These are phyloP conservation scores for Tiaroga cobitis DNA, from an alignment of 2,797 vertebrate genomes.

Conservation along the genomic window DNA sequence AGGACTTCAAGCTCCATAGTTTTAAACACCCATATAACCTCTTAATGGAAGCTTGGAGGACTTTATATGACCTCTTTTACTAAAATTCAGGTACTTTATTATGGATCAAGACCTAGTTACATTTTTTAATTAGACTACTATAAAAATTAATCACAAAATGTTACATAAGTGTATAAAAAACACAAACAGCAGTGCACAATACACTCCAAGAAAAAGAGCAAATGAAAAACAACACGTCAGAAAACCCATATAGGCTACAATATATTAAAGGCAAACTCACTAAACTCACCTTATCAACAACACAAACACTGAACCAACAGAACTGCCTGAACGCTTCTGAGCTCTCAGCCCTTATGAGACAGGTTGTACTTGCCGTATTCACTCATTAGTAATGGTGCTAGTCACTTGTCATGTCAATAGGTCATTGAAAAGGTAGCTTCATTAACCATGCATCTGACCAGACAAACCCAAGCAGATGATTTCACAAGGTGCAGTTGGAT, in stretches of 20 bases:
- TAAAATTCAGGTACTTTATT: background rate
- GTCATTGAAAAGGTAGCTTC: background rate
- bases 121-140: background rate
- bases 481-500: background rate
- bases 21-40: background rate
- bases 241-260: background rate
- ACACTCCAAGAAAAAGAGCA: background rate
- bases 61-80: background rate
- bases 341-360: background rate
- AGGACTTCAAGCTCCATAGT: background rate
- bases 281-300: background rate
- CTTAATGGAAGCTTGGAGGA: background rate
- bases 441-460: background rate
- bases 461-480: background rate
- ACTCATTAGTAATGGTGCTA: background rate
- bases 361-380: background rate
- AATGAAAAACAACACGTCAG: background rate
- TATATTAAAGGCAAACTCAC: background rate
- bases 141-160: background rate
- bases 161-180: background rate
- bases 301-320: background rate
- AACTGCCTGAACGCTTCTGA: background rate
- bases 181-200: conserved; percentile 1
- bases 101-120: background rate
- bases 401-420: background rate